Percentiles rank a stretch among this genome's conserved stretches.
Evolutionary conservation across 2,797 vertebrate species (phyloP).

Genomic region (Halcyon chelicuti): DNA sequence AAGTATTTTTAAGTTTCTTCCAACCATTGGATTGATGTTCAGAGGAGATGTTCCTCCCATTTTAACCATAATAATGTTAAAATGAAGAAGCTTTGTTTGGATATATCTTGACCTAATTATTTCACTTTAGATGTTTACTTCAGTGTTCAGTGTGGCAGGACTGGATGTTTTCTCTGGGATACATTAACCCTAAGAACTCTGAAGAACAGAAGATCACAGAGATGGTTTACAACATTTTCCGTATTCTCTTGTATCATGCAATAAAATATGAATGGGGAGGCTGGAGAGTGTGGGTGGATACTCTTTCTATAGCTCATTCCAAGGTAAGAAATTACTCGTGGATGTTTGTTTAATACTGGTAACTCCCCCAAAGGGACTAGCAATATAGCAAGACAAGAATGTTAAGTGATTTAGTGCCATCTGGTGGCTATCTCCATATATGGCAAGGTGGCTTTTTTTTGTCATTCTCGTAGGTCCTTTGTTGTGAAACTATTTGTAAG

Average conservation of each 20-base stretch:
- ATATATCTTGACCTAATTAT: slow-evolving; percentile 67
- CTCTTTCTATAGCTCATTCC: slow-evolving; percentile 97
- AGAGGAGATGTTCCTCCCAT: not conserved
- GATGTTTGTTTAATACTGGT: not conserved
- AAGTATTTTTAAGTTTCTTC: not conserved
- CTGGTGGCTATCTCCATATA: slow-evolving; percentile 65
- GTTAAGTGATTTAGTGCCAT: slow-evolving; percentile 72
- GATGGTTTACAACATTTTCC: slow-evolving; percentile 99
- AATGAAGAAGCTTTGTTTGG: not conserved
- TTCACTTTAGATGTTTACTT: slow-evolving; percentile 90
- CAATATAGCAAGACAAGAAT: fast-evolving
- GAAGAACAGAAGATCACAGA: slow-evolving; percentile 99
- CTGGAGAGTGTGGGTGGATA: slow-evolving; percentile 99
- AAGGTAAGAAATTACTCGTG: slow-evolving; percentile 84
- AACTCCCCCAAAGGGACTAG: not conserved
- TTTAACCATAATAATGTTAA: not conserved
- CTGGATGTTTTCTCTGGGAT: slow-evolving; percentile 99
- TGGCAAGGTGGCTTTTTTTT: not conserved
- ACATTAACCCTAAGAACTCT: slow-evolving; percentile 97
- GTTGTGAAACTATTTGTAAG: not conserved
- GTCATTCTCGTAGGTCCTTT: not conserved
- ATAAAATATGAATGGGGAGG: slow-evolving; percentile 99
- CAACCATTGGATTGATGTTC: not conserved
- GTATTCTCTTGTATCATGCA: slow-evolving; percentile 98
- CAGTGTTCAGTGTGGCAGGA: slow-evolving; percentile 99